A percentile compares a stretch with the other conserved stretches of the same genome.
Conservation (phyloP, 2,113 vertebrate genomes). For the Microcebus ravelobensis region DNA sequence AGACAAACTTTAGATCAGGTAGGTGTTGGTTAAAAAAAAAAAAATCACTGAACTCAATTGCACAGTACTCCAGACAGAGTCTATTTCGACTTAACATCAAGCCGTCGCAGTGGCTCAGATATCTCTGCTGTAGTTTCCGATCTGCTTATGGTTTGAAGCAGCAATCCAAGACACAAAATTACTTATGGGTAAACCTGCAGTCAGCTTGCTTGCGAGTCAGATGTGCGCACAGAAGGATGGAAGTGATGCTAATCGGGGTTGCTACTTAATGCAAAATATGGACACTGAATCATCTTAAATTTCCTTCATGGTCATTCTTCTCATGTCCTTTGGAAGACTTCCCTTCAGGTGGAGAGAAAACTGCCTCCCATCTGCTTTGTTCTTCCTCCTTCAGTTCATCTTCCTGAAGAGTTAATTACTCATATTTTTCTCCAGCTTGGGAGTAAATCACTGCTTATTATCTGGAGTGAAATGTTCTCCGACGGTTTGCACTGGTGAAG, state of each 20-base stretch:
- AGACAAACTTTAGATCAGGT: not conserved
- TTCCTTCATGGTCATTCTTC: not conserved
- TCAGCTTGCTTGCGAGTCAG: not conserved
- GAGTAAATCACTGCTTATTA: constrained; percentile 57
- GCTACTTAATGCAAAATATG: not conserved
- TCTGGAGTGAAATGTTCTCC: not conserved
- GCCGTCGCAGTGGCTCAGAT: rapidly evolving
- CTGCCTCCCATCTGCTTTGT: constrained; percentile 25
- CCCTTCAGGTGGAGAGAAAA: constrained; percentile 57
- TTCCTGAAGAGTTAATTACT: constrained; percentile 64
- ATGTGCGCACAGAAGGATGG: not conserved
- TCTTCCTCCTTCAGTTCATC: constrained; percentile 51
- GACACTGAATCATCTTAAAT: not conserved
- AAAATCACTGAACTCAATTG: not conserved
- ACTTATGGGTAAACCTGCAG: not conserved
- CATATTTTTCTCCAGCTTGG: constrained; percentile 46
- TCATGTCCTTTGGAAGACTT: constrained; percentile 16
- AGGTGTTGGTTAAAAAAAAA: not conserved
- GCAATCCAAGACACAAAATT: not conserved
- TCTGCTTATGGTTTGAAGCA: not conserved
- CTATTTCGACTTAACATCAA: not conserved
- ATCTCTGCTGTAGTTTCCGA: not conserved
- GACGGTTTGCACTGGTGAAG: not conserved
- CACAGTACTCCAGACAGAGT: not conserved
- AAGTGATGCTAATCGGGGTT: not conserved